Evolutionary conservation across 2,797 vertebrate genomes (phyloP), one percentile per base, ranked within the genome.

Genomic region (Rachycentron canadum): DNA sequence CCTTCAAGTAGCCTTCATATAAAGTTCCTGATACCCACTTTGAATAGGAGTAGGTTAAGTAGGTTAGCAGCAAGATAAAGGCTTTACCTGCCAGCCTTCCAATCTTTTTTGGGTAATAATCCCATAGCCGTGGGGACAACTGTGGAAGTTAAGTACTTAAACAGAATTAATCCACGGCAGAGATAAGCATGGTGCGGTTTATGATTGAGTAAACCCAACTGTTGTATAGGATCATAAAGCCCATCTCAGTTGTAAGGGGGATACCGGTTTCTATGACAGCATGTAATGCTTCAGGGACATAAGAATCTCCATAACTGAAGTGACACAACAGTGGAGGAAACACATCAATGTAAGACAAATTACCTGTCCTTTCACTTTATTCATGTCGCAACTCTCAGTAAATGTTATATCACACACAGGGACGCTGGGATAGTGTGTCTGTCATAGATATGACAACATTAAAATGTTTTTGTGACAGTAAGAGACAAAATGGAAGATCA

Each of bases 321-420:
- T 17, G 9, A 59, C 7, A 47, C 21, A 25, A 23, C 13, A 52
- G 41, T 13, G 49, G 5, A 63, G 3, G 6, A 71, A 62, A 67
- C 4, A 60, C 25, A 40, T 19, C 1, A 63, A 16, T n/a, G 50
- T 8, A 21, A 81, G 11, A 79, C 58, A 71, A 73, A 70, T 28
- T 0, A 70, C 23, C 69, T 76, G 86, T 88, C 74, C 75, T 85
- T 89, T 81, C 45, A 76, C 79, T 93, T 94, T 93, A 93, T 91
- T 94, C 47, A 86, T 88, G 69, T 87, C 88, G 72, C 61, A 88
- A 79, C 88, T 85, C 72, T 86, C 82, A 84, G 52, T 73, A 88
- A 90, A 84, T 70, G 69, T 90, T 91, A 93, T 88, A 92, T 78
- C 79, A 86, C 90, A 89, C 88, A 88, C 79, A 87, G 66, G 86